Percentiles rank a stretch among this genome's conserved stretches.
These are phyloP conservation scores for Podarcis lilfordi DNA, from an alignment of 2,797 vertebrate genomes.

Conservation along the genomic window DNA sequence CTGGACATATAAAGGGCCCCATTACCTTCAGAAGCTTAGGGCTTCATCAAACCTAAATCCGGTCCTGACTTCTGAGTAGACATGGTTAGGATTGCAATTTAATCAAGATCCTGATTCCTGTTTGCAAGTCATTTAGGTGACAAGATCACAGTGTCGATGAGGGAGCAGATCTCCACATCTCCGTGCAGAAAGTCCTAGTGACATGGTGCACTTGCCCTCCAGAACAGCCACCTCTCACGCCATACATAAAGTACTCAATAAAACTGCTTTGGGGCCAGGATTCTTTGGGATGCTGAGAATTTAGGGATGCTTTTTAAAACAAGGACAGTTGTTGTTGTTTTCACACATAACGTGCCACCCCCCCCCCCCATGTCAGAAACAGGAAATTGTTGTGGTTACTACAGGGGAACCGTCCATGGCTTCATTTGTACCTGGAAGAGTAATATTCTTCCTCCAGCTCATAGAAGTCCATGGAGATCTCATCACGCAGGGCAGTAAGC, in stretches of 20 bases:
- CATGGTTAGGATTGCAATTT: too few relatives aligned
- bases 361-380: background rate
- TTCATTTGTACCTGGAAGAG: conserved; percentile 99
- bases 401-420: conserved; percentile 56
- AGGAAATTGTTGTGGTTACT: background rate
- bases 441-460: conserved; percentile 99
- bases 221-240: background rate
- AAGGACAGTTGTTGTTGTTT: background rate
- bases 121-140: background rate
- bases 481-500: conserved; percentile 90
- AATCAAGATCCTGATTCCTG: too few relatives aligned
- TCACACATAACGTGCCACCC: background rate
- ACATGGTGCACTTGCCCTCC: too few relatives aligned
- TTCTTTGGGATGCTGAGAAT: background rate
- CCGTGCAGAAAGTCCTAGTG: background rate
- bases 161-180: background rate
- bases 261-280: background rate
- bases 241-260: background rate
- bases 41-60: too few relatives aligned
- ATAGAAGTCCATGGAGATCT: conserved; percentile 96
- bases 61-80: too few relatives aligned
- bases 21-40: too few relatives aligned
- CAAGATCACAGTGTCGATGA: background rate
- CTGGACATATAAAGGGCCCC: too few relatives aligned
- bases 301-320: background rate